Evolutionary conservation across 2,113 vertebrate genomes (phyloP), one percentile per base, ranked within the genome.

Genomic region (Syrrhaptes paradoxus): DNA sequence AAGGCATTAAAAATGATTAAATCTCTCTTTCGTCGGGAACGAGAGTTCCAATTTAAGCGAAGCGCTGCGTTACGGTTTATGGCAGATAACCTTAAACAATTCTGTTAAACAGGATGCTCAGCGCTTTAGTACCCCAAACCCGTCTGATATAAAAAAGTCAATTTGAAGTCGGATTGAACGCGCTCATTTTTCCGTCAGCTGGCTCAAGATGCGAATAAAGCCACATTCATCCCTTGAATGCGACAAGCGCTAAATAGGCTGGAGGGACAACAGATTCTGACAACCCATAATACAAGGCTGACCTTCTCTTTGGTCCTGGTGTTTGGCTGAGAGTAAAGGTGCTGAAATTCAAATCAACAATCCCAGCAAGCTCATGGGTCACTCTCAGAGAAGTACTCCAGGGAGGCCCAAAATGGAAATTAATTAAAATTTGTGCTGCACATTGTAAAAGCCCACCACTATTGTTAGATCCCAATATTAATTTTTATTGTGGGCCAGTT

Each of bases 361-460:
- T 94, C 97, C 89, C 97, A 55, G 97, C 91, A 72, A 92, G 97
- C 97, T 97, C 97, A 90, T 75, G 98, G 98, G 98, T 99, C 98
- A 99, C 97, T 96, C 93, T 98, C 98, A 96, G 96, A 77, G 94
- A 97, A 96, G 89, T 97, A 96, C 99, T 98, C 98, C 97, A 91
- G 98, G 95, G 97, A 99, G 98, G 98, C 97, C 97, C 98, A 97
- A 99, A 99, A 98, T 99, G 98, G 98, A 99, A 99, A 99, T 99
- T 98, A 99, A 99, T 99, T 99, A 99, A 98, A 99, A 99, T 98
- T 98, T 96, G 98, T 98, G 98, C 98, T 98, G 98, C 98, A 97
- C 98, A 98, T 98, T 94, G 98, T 99, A 97, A 98, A 98, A 98
- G 98, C 98, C 98, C 98, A 97, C 97, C 93, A 97, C 99, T 96